Base-by-base conservation (phyloP, 2,888 invertebrate species). In the Parelbella ahira region DNA sequence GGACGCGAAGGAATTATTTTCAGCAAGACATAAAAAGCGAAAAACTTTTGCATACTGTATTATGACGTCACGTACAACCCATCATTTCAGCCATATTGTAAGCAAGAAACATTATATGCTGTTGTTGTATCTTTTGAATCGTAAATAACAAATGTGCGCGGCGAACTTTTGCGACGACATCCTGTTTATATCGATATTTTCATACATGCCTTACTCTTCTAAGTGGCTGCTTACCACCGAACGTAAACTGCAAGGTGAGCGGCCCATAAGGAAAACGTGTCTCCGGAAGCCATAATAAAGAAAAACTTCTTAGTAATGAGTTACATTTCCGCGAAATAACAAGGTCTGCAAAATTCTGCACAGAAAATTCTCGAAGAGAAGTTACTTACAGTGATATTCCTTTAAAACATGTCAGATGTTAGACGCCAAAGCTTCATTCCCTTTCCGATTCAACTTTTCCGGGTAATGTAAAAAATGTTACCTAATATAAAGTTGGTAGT, bases 121-220 rank as follows among this genome's bases (percentile, higher is more conserved):
- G 73, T 80, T 77, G 69, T 62, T 66, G 64, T 58, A 64, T 71
- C 71, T 72, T 69, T 72, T 80, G 68, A 78, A 63, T 68, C 78
- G 82, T 79, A 81, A 78, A 77, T 82, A 83, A 84, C 72, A 76
- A 80, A 82, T 77, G 75, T 73, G 64, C 56, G 62, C 63, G 66
- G 67, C 68, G 64, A 74, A 80, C 78, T 64, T 80, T 80, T 66
- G 64, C 62, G 66, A 61, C 66, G 68, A 70, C 75, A 72, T 78
- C 74, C 71, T 78, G 73, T 79, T 77, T 77, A 66, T 69, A 68
- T 64, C 69, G 57, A 54, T 23, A 57, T 61, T 57, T 57, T 62
- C 56, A 60, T 59, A 62, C 67, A 56, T 58, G 49, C 47, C 42
- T 49, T 46, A 39, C 33, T 45, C 37, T 45, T 38, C 36, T 49